These are phyloP conservation scores for Neodon shergylaensis DNA, from an alignment of 2,113 vertebrate species.

Conservation along the genomic window DNA sequence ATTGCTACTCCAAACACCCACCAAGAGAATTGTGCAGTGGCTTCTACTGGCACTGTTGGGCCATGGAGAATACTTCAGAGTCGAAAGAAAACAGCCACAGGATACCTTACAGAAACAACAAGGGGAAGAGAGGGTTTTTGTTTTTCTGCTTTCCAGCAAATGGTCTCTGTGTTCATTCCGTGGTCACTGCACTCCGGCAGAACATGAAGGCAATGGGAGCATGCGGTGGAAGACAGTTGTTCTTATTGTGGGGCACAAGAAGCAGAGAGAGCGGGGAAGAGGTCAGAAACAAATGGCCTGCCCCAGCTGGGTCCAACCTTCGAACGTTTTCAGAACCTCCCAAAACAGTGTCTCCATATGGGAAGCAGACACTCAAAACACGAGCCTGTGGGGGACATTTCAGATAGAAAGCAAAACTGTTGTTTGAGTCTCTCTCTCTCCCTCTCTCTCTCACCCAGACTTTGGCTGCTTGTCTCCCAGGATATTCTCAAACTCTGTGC, in stretches of 20 bases:
- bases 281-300: not conserved
- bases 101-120: not conserved
- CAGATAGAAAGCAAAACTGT: not conserved
- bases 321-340: not conserved
- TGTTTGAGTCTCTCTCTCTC: not conserved
- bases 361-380: not conserved
- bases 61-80: not conserved
- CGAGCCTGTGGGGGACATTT: not conserved
- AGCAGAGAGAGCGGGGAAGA: too few species aligned
- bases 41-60: too few species aligned
- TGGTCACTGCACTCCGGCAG: not conserved
- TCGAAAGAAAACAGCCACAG: not conserved
- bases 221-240: not conserved
- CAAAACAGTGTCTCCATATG: not conserved
- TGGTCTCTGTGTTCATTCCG: not conserved
- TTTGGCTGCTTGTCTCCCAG: not conserved
- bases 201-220: not conserved
- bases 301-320: too few species aligned
- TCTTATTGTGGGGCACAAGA: too few species aligned
- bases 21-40: not conserved
- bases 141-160: not conserved
- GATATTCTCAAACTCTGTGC: not conserved
- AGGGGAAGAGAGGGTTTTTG: too few species aligned
- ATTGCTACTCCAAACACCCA: not conserved
- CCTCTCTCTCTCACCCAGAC: not conserved